Base-by-base conservation (phyloP, 1,140 invertebrate genomes). In the Caerostris darwini region DNA sequence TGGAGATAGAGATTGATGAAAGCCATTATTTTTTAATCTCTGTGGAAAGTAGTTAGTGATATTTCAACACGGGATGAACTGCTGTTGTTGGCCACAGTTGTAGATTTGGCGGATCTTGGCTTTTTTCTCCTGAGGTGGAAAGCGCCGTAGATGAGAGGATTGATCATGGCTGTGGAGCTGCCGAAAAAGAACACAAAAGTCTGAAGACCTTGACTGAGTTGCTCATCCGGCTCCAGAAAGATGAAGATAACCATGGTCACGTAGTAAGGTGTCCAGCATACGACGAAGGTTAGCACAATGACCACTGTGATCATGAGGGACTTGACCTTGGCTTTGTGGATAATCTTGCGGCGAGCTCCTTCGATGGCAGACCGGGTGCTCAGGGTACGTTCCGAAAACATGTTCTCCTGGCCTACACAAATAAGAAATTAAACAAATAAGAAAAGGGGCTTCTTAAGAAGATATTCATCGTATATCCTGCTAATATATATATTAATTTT, bases 191-290 rank as follows among this genome's bases (percentile, higher is more conserved):
- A 97, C 94, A 98, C 97, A 92, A 97, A 97, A 67, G 94, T 69
- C 77, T 94, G 90, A 14, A 95, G 86, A 94, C 94, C 85, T 95
- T 97, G 96, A 95, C 97, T 97, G 92, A 97, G 95, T 96, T 97
- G 96, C 96, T 97, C 96, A 94, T 97, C 97, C 12, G 97, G 97
- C 95, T 98, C 97, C 58, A 97, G 96, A 95, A 98, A 98, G 95
- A 98, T 97, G 95, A 97, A 97, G 93, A 98, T 97, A 81, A 98
- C 97, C 97, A 98, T 98, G 95, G 99, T 96, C 67, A 99, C 97
- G 96, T 99, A 99, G 96, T 99, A 99, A 1, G 99, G 99, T 12
- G 99, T 99, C 99, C 99, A 99, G 96, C 99, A 99, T 77, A 99
- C 97, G 4, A 99, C 98, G 95, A 99, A 99, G 58, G 99, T 98